These are phyloP conservation scores for Tautogolabrus adspersus DNA, from an alignment of 2,113 vertebrate genomes.

Conservation along the genomic window DNA sequence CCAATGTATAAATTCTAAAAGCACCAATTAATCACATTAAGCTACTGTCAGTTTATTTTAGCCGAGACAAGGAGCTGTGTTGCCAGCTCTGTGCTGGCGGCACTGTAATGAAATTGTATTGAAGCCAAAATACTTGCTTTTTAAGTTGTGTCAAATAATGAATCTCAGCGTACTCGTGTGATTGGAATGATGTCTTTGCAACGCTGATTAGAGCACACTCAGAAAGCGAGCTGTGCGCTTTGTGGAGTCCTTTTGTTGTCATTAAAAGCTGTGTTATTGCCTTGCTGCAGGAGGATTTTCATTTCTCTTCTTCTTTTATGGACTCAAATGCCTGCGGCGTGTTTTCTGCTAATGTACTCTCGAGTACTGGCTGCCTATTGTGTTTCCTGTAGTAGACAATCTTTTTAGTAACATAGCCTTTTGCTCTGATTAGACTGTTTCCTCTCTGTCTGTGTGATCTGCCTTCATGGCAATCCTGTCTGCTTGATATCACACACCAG, in stretches of 20 bases:
- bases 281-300: constrained; percentile 68
- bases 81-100: constrained; percentile 56
- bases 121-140: constrained; percentile 65
- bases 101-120: constrained; percentile 73
- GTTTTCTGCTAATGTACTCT: constrained; percentile 74
- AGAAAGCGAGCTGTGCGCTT: constrained; percentile 62
- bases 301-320: constrained; percentile 67
- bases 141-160: constrained; percentile 64
- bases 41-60: constrained; percentile 50
- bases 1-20: constrained; percentile 53
- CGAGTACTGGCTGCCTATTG: constrained; percentile 63
- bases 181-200: constrained; percentile 57
- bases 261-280: constrained; percentile 71
- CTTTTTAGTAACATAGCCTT: constrained; percentile 74
- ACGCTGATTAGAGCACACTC: constrained; percentile 67
- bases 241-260: constrained; percentile 72
- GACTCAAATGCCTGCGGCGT: constrained; percentile 72
- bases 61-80: constrained; percentile 56
- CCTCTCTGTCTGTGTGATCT: constrained; percentile 60
- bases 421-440: constrained; percentile 61
- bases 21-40: constrained; percentile 77
- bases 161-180: constrained; percentile 60
- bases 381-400: constrained; percentile 70
- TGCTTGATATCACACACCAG: constrained; percentile 58
- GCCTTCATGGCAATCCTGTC: constrained; percentile 63